A percentile compares a stretch with the other conserved stretches of the same genome.
Conservation (phyloP, 53 echinoderm and acorn worm genomes). For the Pentamera pediparva region DNA sequence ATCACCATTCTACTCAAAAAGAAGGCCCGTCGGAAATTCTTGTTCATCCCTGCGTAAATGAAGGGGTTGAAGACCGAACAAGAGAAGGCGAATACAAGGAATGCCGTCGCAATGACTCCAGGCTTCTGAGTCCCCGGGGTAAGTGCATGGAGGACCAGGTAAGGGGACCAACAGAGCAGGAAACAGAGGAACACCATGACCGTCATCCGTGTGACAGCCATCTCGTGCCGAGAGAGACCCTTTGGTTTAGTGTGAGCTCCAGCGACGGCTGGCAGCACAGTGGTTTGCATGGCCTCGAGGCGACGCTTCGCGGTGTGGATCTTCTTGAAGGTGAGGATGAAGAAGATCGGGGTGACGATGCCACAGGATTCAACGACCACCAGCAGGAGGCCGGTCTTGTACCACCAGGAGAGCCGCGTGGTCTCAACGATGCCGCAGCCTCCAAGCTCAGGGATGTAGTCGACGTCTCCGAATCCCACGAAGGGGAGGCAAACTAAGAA, state of each 20-base stretch:
- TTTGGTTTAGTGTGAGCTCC: not conserved
- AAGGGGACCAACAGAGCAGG: slow-evolving; percentile 22
- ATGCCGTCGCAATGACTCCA: not conserved
- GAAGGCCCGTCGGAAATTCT: slow-evolving; percentile 10
- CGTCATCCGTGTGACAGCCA: slow-evolving; percentile 19
- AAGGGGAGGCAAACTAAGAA: slow-evolving; percentile 9
- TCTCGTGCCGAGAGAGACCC: slow-evolving; percentile 13
- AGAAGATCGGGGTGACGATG: slow-evolving; percentile 13
- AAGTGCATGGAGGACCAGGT: slow-evolving; percentile 1
- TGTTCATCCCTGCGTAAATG: slow-evolving; percentile 30
- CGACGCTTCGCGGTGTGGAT: slow-evolving; percentile 15
- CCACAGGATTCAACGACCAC: slow-evolving; percentile 10
- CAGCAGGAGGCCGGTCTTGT: slow-evolving; percentile 1
- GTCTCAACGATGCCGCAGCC: slow-evolving; percentile 22
- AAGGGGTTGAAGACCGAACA: slow-evolving; percentile 16
- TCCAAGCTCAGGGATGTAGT: slow-evolving; percentile 18
- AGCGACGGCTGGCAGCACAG: not conserved
- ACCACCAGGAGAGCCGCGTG: slow-evolving; percentile 7
- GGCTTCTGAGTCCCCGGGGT: not conserved
- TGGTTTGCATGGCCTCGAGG: not conserved
- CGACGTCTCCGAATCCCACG: slow-evolving; percentile 16
- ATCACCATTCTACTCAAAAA: too few relatives aligned
- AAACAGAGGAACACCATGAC: not conserved
- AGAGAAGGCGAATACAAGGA: slow-evolving; percentile 14
- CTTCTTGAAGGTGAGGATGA: slow-evolving; percentile 14